phyloP scores from a whole-genome alignment of 1,140 invertebrate species.

The Rhopalosiphum maidis region DNA sequence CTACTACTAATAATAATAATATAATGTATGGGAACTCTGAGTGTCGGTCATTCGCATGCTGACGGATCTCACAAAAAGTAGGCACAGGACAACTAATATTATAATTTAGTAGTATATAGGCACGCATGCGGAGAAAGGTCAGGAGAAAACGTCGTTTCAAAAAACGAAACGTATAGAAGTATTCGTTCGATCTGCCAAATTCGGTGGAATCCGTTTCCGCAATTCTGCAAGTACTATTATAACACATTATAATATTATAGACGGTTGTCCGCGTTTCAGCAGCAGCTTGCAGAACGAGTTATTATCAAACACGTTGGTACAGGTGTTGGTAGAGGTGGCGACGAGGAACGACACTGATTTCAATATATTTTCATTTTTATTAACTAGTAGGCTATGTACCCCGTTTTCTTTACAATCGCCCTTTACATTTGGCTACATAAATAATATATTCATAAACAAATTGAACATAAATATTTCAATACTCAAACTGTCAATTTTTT shows the following conservation, averaged over 20 bases:
- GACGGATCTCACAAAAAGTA: background rate
- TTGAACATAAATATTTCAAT: too few relatives aligned
- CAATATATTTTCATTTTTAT: background rate
- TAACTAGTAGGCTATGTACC: too few relatives aligned
- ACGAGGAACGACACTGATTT: background rate
- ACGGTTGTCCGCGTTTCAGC: background rate
- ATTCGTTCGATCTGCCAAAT: background rate
- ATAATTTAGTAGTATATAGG: background rate
- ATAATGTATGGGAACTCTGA: background rate
- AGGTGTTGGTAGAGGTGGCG: background rate
- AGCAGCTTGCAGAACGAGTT: background rate
- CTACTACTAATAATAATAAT: background rate
- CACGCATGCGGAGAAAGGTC: background rate
- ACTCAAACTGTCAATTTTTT: too few relatives aligned
- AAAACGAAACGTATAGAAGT: background rate
- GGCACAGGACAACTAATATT: background rate
- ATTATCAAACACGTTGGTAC: background rate
- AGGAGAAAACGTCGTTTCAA: constrained; percentile 20
- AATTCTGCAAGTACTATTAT: background rate
- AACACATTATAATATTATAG: background rate
- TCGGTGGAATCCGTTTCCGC: background rate
- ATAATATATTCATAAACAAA: too few relatives aligned
- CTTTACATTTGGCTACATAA: too few relatives aligned
- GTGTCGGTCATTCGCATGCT: background rate
- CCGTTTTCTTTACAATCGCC: too few relatives aligned